A percentile compares a stretch with the other conserved stretches of the same genome.
phyloP scores from a whole-genome alignment of 2,888 invertebrate genomes.

The Dascillus cervinus region DNA sequence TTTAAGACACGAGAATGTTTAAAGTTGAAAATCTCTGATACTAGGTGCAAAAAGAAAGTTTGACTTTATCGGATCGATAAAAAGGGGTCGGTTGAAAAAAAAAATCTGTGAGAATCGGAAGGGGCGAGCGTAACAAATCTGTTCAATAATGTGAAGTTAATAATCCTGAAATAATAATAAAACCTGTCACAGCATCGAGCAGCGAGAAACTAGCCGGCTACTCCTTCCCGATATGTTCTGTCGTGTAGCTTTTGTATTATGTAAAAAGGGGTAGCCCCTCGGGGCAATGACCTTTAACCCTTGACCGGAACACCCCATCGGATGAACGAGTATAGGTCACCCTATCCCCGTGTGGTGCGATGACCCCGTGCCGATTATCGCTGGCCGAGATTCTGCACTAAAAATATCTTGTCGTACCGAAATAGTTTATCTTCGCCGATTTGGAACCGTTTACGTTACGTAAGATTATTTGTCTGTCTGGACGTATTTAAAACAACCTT shows the following conservation, averaged over 20 bases:
- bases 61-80: too few relatives aligned
- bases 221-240: constrained; percentile 11
- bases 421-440: constrained; percentile 12
- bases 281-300: constrained; percentile 12
- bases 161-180: constrained; percentile 11
- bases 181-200: constrained; percentile 15
- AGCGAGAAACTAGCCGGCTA: too few relatives aligned
- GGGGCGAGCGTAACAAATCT: too few relatives aligned
- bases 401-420: constrained; percentile 13
- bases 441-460: constrained; percentile 12
- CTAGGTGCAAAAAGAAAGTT: too few relatives aligned
- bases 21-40: too few relatives aligned
- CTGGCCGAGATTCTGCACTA: constrained; percentile 14
- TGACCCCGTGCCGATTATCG: constrained; percentile 15
- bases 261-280: constrained; percentile 9
- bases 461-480: too few relatives aligned
- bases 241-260: constrained; percentile 6
- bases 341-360: constrained; percentile 12
- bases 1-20: too few relatives aligned
- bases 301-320: constrained; percentile 14
- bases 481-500: too few relatives aligned
- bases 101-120: too few relatives aligned
- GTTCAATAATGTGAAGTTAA: constrained; percentile 11
- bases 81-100: too few relatives aligned
- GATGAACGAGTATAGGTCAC: constrained; percentile 15